Evolutionary conservation across 1,140 invertebrate species (phyloP).

Genomic region (Bombus superbus): DNA sequence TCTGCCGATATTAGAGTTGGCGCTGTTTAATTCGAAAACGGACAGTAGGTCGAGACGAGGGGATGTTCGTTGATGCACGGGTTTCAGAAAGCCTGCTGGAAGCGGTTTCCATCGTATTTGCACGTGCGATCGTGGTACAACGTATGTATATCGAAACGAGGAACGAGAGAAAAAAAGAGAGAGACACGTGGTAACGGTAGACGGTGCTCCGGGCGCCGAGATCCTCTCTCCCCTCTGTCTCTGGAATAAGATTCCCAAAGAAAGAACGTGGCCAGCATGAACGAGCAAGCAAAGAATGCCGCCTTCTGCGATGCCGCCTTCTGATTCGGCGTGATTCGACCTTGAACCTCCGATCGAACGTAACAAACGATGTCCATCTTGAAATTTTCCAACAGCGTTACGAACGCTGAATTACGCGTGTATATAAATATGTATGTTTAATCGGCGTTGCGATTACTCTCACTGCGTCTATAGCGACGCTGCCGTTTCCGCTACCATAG

Average conservation of each 20-base stretch:
- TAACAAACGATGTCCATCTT: conserved; percentile 2
- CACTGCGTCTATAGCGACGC: not conserved
- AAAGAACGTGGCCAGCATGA: conserved; percentile 36
- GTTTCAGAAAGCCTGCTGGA: conserved; percentile 31
- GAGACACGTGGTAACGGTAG: conserved; percentile 75
- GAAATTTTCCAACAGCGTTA: conserved; percentile 26
- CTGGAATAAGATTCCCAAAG: conserved; percentile 57
- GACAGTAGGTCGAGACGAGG: conserved; percentile 18
- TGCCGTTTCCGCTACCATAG: not conserved
- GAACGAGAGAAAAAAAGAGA: conserved; percentile 1
- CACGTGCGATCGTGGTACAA: conserved; percentile 44
- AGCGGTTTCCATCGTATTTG: conserved; percentile 59
- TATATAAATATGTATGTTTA: not conserved
- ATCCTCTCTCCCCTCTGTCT: not conserved
- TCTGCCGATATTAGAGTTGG: not conserved
- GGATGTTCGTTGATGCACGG: conserved; percentile 11
- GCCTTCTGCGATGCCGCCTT: conserved; percentile 57
- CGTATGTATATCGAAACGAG: conserved; percentile 31
- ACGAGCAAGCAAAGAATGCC: conserved; percentile 57
- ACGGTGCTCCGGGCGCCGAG: conserved; percentile 72
- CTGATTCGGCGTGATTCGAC: conserved; percentile 58
- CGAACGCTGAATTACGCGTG: not conserved
- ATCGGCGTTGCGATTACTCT: not conserved
- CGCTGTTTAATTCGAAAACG: not conserved
- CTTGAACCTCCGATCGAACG: conserved; percentile 58